Evolutionary conservation across 2,888 invertebrate species (phyloP), one percentile per base, ranked within the genome.

Genomic region (Dicranocentrus wangi): DNA sequence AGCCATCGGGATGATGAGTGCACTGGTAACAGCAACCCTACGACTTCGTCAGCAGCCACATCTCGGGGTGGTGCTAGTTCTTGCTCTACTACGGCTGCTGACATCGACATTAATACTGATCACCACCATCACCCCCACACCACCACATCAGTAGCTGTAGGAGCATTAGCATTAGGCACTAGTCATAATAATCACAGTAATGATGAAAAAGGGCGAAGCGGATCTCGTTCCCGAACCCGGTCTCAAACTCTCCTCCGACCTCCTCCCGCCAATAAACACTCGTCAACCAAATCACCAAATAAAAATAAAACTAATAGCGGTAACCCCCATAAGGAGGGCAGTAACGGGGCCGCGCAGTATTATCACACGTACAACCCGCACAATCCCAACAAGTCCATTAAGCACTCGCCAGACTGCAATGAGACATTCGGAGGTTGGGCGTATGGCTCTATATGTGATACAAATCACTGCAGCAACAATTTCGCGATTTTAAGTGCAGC

Each of bases 391-490:
- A 72, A 72, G 43, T 23, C 83, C n/a, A 68, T 81, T 43, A 81
- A 65, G 47, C 51, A 42, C 19, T 65, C 71, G 32, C 78, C 81
- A 68, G 73, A 78, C 27, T 81, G 81, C n/a, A 76, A 69, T 28
- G 83, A 82, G 43, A 73, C 53, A 21, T 83, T 84, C 51, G 84
- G 83, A 66, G 84, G 83, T 27, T 84, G 84, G 84, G 83, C 83
- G 68, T 84, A 84, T 75, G 84, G 84, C 39, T 77, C 77, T 28
- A 78, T 72, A 68, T 82, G 82, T 79, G 82, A 78, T 79, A 71
- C 82, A 28, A 79, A 72, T 72, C 82, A 82, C 68, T 82, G 82
- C 73, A 61, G 58, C 65, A 75, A 75, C 70, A 65, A 68, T 61
- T 77, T 77, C 47, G 13, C 65, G 10, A 27, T 63, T 21, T 28